A percentile compares a stretch with the other conserved stretches of the same genome.
phyloP scores from a whole-genome alignment of 2,888 invertebrate species.

The Tenthredo notha region DNA sequence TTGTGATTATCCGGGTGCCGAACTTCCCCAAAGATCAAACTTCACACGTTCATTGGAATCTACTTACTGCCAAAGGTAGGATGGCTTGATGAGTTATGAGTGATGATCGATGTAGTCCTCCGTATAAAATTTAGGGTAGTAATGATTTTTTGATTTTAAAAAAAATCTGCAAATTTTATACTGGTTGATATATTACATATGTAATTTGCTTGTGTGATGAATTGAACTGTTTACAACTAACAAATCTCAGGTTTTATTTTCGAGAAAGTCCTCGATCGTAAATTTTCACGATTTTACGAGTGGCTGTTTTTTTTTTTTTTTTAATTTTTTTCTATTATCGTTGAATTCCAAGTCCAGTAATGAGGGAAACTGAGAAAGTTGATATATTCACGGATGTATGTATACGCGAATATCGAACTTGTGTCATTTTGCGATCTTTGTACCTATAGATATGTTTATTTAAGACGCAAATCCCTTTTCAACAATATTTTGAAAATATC shows the following conservation, averaged over 20 bases:
- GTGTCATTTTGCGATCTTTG: constrained; percentile 53
- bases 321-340: neutral
- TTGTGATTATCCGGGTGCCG: neutral
- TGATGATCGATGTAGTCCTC: constrained; percentile 13
- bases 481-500: constrained; percentile 63
- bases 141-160: neutral
- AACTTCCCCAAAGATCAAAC: neutral
- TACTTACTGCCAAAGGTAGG: constrained; percentile 24
- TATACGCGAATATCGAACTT: neutral
- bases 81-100: constrained; percentile 24
- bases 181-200: neutral
- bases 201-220: neutral
- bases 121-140: neutral
- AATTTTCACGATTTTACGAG: neutral
- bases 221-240: neutral
- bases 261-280: neutral
- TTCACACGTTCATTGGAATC: constrained; percentile 29
- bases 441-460: constrained; percentile 43
- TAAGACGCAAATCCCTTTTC: constrained; percentile 53
- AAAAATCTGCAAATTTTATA: neutral
- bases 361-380: neutral
- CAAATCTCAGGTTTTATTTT: neutral
- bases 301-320: neutral
- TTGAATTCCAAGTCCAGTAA: neutral
- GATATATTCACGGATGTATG: neutral